Conservation (phyloP, 2,113 vertebrate genomes). For the Rhegmatorhina hoffmannsi region DNA sequence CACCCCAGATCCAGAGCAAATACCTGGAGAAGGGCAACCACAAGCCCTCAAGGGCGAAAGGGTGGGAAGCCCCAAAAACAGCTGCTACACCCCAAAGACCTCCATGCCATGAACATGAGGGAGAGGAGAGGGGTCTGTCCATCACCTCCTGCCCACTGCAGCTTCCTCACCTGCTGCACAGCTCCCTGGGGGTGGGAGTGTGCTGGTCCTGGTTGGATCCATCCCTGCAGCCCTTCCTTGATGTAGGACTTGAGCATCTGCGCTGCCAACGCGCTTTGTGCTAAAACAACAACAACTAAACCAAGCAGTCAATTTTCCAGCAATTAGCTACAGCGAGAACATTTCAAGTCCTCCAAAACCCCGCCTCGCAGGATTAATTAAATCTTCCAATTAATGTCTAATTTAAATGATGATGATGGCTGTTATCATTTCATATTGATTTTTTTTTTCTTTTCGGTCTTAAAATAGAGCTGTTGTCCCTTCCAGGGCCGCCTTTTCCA, state of each 20-base stretch:
- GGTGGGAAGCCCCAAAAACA: rapidly evolving
- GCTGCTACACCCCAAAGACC: background rate
- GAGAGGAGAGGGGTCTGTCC: background rate
- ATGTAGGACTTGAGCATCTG: background rate
- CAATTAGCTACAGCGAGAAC: conserved; percentile 46
- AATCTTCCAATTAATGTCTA: conserved; percentile 74
- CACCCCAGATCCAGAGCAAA: background rate
- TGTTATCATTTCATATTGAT: conserved; percentile 70
- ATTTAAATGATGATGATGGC: conserved; percentile 69
- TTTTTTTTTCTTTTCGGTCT: background rate
- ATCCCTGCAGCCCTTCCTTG: background rate
- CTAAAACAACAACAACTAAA: background rate
- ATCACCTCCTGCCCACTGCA: background rate
- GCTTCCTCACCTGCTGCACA: background rate
- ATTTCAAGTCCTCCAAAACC: conserved; percentile 1
- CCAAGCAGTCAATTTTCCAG: conserved; percentile 29
- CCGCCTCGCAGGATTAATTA: conserved; percentile 65
- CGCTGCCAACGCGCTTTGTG: background rate
- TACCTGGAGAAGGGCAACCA: rapidly evolving
- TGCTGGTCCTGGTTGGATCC: background rate
- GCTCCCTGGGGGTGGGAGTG: rapidly evolving
- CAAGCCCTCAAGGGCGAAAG: background rate
- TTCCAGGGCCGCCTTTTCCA: background rate
- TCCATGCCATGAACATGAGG: rapidly evolving
- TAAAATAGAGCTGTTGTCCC: conserved; percentile 55